Base-by-base conservation (phyloP, 1,140 invertebrate genomes). In the Drosophila serrata region DNA sequence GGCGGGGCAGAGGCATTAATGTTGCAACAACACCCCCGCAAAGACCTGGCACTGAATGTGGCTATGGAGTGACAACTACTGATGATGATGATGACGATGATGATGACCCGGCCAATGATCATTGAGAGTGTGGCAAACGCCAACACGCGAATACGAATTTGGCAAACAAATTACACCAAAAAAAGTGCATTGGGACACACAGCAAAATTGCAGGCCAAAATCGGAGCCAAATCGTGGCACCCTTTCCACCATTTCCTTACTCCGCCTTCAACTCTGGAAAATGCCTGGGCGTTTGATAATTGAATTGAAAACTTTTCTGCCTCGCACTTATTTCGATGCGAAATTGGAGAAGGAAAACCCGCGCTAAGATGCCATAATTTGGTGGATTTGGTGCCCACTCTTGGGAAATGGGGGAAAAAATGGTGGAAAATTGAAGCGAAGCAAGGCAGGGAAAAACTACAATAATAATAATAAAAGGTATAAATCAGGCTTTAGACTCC, bases 271-370 rank as follows among this genome's bases (percentile, higher is more conserved):
- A 6, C 8, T 29, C 27, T 12, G 8, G 12, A 17, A 68, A 53
- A 53, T 22, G 56, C 56, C 48, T 81, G 81, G 81, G 81, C 81
- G 81, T 86, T 86, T 77, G 82, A 81, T 86, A 86, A 86, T 86
- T 86, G 82, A 86, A 86, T 87, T 79, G 79, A 85, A 85, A 86
- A 85, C 63, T 86, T 81, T 80, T 76, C n/a, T 62, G 74, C 81
- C 75, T 62, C 59, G 79, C 79, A 81, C 61, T 81, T 81, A 43
- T 75, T 80, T 65, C 70, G 68, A 51, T 59, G 62, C 57, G 51
- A 57, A 62, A 55, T 27, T 40, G 63, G 67, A 55, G 53, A 40
- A 64, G n/a, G 49, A 46, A 61, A 61, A 60, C 61, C 62, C 78
- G 72, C 78, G 72, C 77, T 75, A 61, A 75, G 64, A 81, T 69